These are phyloP conservation scores for Bubo scandiacus DNA, from an alignment of 2,113 vertebrate species.

Conservation along the genomic window DNA sequence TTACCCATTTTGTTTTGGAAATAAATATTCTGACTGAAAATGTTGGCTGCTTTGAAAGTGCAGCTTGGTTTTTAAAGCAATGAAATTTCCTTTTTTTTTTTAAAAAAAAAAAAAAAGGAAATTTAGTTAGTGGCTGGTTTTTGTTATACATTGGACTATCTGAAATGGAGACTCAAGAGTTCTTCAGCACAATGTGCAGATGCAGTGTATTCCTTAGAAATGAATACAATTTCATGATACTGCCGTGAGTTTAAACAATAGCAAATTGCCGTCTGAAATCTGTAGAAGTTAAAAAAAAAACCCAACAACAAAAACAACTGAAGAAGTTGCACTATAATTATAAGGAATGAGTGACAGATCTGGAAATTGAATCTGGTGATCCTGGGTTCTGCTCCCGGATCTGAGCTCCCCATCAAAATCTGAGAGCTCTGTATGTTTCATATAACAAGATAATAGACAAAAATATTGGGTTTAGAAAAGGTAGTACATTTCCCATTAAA, in stretches of 20 bases:
- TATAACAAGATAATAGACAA: not conserved
- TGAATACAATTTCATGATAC: not conserved
- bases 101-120: too few relatives aligned
- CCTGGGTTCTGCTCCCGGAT: not conserved
- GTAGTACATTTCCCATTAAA: not conserved
- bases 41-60: not conserved
- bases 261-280: not conserved
- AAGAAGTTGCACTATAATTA: not conserved
- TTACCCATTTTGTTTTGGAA: conserved; percentile 40
- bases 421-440: not conserved
- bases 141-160: not conserved
- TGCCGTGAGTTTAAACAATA: not conserved
- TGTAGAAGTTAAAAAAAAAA: not conserved
- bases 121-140: not conserved
- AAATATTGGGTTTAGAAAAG: not conserved
- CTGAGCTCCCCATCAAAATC: not conserved
- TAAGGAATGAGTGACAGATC: not conserved
- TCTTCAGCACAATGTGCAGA: not conserved
- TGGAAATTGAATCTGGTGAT: not conserved
- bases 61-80: not conserved
- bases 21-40: conserved; percentile 13
- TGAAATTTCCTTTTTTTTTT: not conserved
- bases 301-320: not conserved
- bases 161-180: not conserved
- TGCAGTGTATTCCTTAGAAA: not conserved